Base-by-base conservation (phyloP, 2,113 vertebrate species). In the Catharus bicknelli region DNA sequence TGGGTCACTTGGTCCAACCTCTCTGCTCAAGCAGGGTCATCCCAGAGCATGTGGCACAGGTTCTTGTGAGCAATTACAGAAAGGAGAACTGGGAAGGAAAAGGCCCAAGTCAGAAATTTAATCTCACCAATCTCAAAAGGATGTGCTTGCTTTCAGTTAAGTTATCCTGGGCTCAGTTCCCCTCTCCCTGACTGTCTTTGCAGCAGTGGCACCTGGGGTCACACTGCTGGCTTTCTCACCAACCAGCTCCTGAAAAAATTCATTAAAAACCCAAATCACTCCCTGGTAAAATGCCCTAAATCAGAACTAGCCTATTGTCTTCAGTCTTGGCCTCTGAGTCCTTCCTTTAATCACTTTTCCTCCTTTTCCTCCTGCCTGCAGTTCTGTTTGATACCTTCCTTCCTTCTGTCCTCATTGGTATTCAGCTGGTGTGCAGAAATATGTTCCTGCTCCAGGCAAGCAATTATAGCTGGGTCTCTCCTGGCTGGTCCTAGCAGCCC, bases 381-480 rank as follows among this genome's bases (percentile, higher is more conserved):
- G 53, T 80, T 87, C 79, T 42, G 68, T 72, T 68, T 64, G 38
- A 93, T 79, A 95, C 88, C 81, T 93, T 93, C 95, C 90, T 95
- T 78, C 94, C 76, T 94, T 82, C 93, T 82, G 47, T 94, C 85
- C 97, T 99, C 97, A 98, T 98, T 98, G 95, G 88, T 97, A 98
- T 99, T 98, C 98, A 95, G 93, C 90, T 72, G 63, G 96, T 95
- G 94, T 97, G 92, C 90, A 94, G 90, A 96, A 97, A 97, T 94
- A 96, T 97, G 97, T 96, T 97, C 97, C 97, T 96, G 97, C 98
- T 97, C 87, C 78, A 95, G 98, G 98, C 97, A 95, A 97, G 97
- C 97, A 97, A 98, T 98, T 98, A 98, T 91, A 96, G 96, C 96
- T 97, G 96, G 91, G 59, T 97, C 96, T 98, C 97, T 96, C 86